Evolutionary conservation across 2,797 vertebrate species (phyloP).

Genomic region (Bradypodion ventrale): DNA sequence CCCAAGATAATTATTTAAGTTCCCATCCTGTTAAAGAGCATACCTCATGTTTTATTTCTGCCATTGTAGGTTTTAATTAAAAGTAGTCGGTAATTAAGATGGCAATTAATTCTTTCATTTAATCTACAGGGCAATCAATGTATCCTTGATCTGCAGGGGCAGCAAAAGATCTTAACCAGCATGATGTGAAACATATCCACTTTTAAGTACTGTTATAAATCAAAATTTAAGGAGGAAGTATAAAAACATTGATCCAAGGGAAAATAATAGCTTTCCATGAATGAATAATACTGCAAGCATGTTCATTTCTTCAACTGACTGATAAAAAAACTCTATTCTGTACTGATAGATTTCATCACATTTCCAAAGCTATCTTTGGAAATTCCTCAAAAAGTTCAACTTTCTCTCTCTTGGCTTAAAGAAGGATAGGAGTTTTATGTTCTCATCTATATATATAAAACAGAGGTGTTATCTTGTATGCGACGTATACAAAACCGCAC

Average conservation of each 20-base stretch:
- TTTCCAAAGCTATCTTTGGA: too few relatives aligned
- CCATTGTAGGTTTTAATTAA: slow-evolving; percentile 67
- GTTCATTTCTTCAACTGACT: background rate
- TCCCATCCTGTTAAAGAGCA: slow-evolving; percentile 38
- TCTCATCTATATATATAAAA: too few relatives aligned
- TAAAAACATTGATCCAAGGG: slow-evolving; percentile 10
- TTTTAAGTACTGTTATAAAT: slow-evolving; percentile 23
- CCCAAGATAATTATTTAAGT: slow-evolving; percentile 55
- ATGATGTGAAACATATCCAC: slow-evolving; percentile 44
- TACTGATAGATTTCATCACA: too few relatives aligned
- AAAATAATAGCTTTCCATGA: background rate
- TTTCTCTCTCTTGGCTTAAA: too few relatives aligned
- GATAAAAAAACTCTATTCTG: slow-evolving; percentile 9
- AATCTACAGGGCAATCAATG: slow-evolving; percentile 69
- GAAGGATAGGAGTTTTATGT: too few relatives aligned
- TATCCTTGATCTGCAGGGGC: slow-evolving; percentile 56
- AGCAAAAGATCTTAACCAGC: slow-evolving; percentile 35
- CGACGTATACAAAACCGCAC: too few relatives aligned
- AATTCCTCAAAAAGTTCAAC: too few relatives aligned
- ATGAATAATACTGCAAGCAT: slow-evolving; percentile 2
- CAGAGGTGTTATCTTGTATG: too few relatives aligned
- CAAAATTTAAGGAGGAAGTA: slow-evolving; percentile 18
- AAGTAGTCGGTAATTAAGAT: slow-evolving; percentile 70
- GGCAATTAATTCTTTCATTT: slow-evolving; percentile 70
- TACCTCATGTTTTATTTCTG: slow-evolving; percentile 60